Base-by-base conservation (phyloP, 2,888 invertebrate species). In the Hololepta plana region DNA sequence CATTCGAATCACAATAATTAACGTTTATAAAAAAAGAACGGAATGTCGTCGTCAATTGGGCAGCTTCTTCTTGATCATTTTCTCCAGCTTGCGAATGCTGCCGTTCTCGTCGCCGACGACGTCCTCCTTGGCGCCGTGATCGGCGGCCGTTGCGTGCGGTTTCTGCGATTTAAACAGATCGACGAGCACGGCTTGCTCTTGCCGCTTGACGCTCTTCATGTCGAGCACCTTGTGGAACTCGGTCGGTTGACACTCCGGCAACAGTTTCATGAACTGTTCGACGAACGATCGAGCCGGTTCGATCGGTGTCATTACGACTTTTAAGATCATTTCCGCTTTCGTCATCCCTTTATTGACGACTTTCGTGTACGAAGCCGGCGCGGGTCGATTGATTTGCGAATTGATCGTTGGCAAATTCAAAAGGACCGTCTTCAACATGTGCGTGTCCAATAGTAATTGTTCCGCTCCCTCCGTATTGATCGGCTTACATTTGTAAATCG, bases 321-420 rank as follows among this genome's bases (percentile, higher is more conserved):
- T 98, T n/a, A 98, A 59, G 19, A 98, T 82, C 88, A 96, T 93
- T 55, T 98, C 98, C 0, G 95, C 95, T 45, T 87, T 85, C 0
- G 87, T 88, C 91, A 98, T 95, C 16, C 93, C 57, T 76, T 63
- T 64, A 4, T 62, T 58, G 0, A 65, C 64, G 3, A 76, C 75
- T 47, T 80, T 80, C 0, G 75, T 72, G 36, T 74, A 90, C 33
- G 84, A 81, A 0, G 85, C 77, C 0, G 93, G 93, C 4, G 91
- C 8, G 6, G 22, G 7, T 10, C 90, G 62, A 34, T 73, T 73
- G 1, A 91, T 77, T 41, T 81, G 80, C 1, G 88, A 87, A 0
- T 85, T 85, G 12, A 91, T 73, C 0, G 88, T 85, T 0, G 98
- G 98, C 37, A 99, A 60, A 51, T 91, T 88, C n/a, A 96, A 53